A percentile compares a stretch with the other conserved stretches of the same genome.
phyloP scores from a whole-genome alignment of 2,113 vertebrate species.

The Gasterosteus aculeatus region DNA sequence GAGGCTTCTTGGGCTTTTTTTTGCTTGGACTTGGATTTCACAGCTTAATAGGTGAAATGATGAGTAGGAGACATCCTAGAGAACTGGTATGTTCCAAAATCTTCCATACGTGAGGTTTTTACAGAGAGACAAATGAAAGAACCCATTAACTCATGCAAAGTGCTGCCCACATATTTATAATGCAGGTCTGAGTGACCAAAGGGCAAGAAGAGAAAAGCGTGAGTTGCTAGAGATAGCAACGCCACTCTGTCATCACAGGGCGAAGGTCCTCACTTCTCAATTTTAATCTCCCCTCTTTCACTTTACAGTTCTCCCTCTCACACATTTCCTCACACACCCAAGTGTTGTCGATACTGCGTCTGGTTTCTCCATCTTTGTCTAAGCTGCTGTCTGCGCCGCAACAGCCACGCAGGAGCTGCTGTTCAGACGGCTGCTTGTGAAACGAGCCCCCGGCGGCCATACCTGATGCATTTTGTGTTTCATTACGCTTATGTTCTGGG shows the following conservation, averaged over 20 bases:
- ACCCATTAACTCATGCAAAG: constrained; percentile 8
- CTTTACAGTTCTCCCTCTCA: constrained; percentile 9
- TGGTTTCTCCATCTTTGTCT: constrained; percentile 27
- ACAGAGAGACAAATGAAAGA: constrained; percentile 6
- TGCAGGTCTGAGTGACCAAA: constrained; percentile 17
- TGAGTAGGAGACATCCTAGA: neutral
- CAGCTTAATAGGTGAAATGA: neutral
- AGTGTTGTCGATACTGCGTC: constrained; percentile 17
- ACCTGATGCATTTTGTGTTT: constrained; percentile 43
- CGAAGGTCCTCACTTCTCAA: constrained; percentile 26
- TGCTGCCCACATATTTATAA: constrained; percentile 5
- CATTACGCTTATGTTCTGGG: constrained; percentile 39
- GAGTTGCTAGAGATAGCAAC: neutral
- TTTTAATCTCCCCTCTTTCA: constrained; percentile 20
- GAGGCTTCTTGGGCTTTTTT: neutral
- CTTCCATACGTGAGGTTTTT: neutral
- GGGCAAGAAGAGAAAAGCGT: neutral
- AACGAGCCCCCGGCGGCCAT: constrained; percentile 2
- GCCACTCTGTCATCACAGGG: constrained; percentile 26
- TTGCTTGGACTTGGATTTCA: neutral
- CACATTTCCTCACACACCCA: constrained; percentile 29
- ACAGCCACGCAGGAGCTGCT: constrained; percentile 28
- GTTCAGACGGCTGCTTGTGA: constrained; percentile 23
- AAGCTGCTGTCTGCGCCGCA: constrained; percentile 17
- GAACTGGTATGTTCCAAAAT: neutral